Evolutionary conservation across 35 echinoderm and acorn worm genomes (phyloP), one percentile per base, ranked within the genome.

Genomic region (Apostichopus californicus): DNA sequence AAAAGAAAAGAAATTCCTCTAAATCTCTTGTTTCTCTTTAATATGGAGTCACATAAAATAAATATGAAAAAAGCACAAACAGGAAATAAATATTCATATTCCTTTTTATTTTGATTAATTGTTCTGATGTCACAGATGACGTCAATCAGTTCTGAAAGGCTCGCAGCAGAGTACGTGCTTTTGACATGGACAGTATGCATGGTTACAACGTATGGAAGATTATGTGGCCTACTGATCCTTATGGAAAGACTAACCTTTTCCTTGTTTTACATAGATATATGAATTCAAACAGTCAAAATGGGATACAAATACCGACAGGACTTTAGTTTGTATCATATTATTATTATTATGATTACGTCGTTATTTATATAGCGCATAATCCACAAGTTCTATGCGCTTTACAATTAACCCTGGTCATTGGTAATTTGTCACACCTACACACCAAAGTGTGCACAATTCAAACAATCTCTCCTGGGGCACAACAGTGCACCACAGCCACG

Each of bases 41-140:
- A 46, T 25, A 83, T 56, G 52, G 46, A 83, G 25, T 83, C 46
- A 83, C 80, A 34, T 56, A 83, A 83, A 83, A 54, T 83, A 83
- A 83, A 83, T 83, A 83, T 83, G 80, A 83, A 81, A 83, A 55
- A 55, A 25, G 52, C 80, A 83, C 24, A 83, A 83, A 83, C 80
- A 83, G 22, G 25, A 83, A 83, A 46, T 83, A 56, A 83, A 83
- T 83, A 83, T 83, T 83, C 80, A 83, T 83, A 83, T 56, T 83
- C n/a, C 46, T 14, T 83, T 83, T 83, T 55, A 4, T 68, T 68
- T 11, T 15, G 11, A 68, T 68, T 68, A 46, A 46, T 46, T 66
- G 15, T 68, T 68, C 18, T 68, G 11, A 68, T 68, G 64, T 68
- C 18, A 68, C 8, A 46, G 34, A 68, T 68, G 64, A 68, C 64